These are phyloP conservation scores for Oreochromis niloticus DNA, from an alignment of 2,113 vertebrate species.

Conservation along the genomic window DNA sequence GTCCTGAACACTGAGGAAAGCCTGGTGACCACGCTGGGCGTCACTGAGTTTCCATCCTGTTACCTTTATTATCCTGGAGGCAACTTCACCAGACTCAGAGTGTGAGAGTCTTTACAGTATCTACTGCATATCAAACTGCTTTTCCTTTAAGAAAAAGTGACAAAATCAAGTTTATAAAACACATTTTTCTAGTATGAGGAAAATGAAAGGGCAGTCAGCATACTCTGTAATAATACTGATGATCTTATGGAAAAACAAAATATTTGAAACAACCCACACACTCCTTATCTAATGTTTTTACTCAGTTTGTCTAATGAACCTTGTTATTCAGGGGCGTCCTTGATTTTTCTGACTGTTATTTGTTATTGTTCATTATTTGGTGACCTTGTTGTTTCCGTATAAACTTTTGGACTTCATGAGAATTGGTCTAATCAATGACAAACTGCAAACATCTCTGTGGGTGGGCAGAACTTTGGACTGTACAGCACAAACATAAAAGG, in stretches of 20 bases:
- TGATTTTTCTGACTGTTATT: background rate
- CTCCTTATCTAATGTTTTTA: rapidly evolving
- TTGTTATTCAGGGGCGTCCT: background rate
- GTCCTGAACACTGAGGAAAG: conserved; percentile 74
- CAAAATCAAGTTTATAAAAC: background rate
- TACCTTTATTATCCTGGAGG: conserved; percentile 78
- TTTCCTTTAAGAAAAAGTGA: background rate
- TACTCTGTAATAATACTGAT: background rate
- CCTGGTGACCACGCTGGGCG: conserved; percentile 72
- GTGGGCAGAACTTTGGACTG: background rate
- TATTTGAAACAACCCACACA: background rate
- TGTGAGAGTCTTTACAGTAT: conserved; percentile 71
- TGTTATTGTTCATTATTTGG: background rate
- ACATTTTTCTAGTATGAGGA: background rate
- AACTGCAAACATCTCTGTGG: background rate
- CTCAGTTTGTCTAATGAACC: background rate
- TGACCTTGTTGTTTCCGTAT: background rate
- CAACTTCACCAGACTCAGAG: conserved; percentile 70
- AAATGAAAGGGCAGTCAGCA: background rate
- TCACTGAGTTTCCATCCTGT: conserved; percentile 84
- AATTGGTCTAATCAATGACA: rapidly evolving
- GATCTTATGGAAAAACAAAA: background rate
- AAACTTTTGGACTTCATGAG: background rate
- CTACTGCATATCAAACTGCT: background rate
- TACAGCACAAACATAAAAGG: background rate